Evolutionary conservation across 2,888 invertebrate genomes (phyloP), one percentile per base, ranked within the genome.

Genomic region (Blastobasis lacticolella): DNA sequence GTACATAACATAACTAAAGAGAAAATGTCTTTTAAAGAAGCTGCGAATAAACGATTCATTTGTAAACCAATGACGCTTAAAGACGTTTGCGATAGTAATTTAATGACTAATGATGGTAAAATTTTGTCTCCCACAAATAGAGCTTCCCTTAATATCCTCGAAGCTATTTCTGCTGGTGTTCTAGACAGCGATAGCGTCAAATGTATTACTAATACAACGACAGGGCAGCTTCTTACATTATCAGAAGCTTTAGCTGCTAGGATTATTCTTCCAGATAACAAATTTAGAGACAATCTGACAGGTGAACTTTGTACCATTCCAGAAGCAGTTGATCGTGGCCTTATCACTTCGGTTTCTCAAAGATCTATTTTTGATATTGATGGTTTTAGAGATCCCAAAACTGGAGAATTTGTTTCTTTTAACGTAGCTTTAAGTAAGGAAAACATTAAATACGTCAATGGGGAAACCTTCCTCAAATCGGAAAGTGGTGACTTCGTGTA

Each of bases 361-460:
- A 94, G 94, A 76, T 95, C 95, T 2, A 94, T 97, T 62, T 97
- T 97, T 73, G 95, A 97, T 75, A 95, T 98, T 56, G 96, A 97
- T 64, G 97, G 95, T 51, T 95, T 97, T 72, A 94, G 93, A 71
- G 95, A 96, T 78, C 93, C 94, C 0, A 91, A 93, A 66, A 94
- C 94, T 49, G 93, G 92, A 42, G 94, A 95, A 71, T 94, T 93
- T 71, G 90, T 97, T 64, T 95, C 95, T 60, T 94, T 97, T 67
- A 96, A 96, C 78, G 90, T 92, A 55, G 96, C 96, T 43, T 84
- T 94, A 56, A 90, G 92, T 54, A 94, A 93, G 67, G 94, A 94
- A 59, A 89, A 94, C 69, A 89, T 97, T 47, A 93, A 94, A 73
- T 91, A 92, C 67, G 93, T 92, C 64, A 91, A 91, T 52, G 91